Conservation (phyloP, 2,113 vertebrate species). For the Lasiurus borealis region DNA sequence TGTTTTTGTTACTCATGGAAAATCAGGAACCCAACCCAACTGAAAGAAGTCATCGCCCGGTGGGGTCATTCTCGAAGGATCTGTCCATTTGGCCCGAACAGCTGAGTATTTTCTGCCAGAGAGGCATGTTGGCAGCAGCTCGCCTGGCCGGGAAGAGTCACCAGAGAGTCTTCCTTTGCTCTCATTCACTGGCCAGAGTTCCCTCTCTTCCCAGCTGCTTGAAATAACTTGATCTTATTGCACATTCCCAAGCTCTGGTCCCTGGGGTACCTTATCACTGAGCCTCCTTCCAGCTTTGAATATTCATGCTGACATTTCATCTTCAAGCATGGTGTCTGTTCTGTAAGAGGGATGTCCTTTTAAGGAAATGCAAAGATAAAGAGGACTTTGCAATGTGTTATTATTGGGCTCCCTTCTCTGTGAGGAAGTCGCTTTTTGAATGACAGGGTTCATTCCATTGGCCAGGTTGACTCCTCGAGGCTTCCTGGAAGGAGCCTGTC, state of each 20-base stretch:
- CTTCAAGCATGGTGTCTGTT: neutral
- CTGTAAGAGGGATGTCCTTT: constrained; percentile 31
- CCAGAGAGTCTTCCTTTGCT: neutral
- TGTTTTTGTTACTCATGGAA: neutral
- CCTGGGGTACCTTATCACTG: neutral
- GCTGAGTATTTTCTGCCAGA: constrained; percentile 13
- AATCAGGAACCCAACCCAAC: constrained; percentile 14
- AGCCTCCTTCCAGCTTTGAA: neutral
- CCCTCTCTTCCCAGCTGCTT: neutral
- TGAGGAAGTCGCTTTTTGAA: constrained; percentile 6
- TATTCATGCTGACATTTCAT: constrained; percentile 10
- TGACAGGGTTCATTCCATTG: neutral
- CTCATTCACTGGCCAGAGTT: neutral
- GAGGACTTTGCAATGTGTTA: neutral
- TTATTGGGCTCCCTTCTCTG: neutral
- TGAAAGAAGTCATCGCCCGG: neutral
- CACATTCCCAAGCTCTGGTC: neutral
- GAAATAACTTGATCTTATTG: neutral
- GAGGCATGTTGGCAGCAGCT: neutral
- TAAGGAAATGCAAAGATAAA: constrained; percentile 33
- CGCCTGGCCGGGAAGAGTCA: neutral
- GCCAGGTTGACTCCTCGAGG: neutral
- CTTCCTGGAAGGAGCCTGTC: neutral
- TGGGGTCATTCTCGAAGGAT: constrained; percentile 45
- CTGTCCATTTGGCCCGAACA: neutral